Evolutionary conservation across 2,888 invertebrate species (phyloP).

Genomic region (Aproaerema taeniolella): DNA sequence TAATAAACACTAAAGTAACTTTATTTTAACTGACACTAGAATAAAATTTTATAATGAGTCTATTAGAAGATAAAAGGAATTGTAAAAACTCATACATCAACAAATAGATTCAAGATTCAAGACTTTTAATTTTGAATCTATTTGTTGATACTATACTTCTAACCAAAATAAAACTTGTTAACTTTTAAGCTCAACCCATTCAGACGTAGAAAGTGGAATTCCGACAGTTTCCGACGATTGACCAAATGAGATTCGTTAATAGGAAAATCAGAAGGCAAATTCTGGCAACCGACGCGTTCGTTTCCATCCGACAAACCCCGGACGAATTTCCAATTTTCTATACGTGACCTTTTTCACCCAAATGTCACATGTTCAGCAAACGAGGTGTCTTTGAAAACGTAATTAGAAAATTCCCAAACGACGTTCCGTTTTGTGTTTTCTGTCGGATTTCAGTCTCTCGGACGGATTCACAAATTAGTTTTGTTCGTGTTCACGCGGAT

Average conservation of each 20-base stretch:
- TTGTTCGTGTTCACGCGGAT: slow-evolving; percentile 25
- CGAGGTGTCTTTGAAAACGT: slow-evolving; percentile 76
- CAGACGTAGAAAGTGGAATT: slow-evolving; percentile 8
- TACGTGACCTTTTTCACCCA: slow-evolving; percentile 72
- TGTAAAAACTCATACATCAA: no score
- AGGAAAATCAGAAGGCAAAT: slow-evolving; percentile 54
- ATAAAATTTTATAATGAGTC: background rate
- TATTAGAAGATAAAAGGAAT: background rate
- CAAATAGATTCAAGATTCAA: no score
- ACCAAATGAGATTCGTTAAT: slow-evolving; percentile 57
- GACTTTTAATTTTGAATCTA: no score
- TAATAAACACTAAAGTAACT: no score
- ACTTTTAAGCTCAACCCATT: slow-evolving; percentile 1
- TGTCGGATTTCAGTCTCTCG: slow-evolving; percentile 41
- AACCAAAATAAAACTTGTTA: background rate
- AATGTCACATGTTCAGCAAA: slow-evolving; percentile 70
- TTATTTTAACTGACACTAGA: background rate
- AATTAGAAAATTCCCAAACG: slow-evolving; percentile 76
- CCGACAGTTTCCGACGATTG: slow-evolving; percentile 16
- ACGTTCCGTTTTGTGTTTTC: slow-evolving; percentile 47
- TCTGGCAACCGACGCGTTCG: slow-evolving; percentile 29
- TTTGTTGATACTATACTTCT: no score
- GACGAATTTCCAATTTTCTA: slow-evolving; percentile 62
- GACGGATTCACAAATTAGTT: slow-evolving; percentile 58
- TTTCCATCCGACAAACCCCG: slow-evolving; percentile 26